phyloP scores from a whole-genome alignment of 2,113 vertebrate genomes.

The Xiphorhynchus elegans region DNA sequence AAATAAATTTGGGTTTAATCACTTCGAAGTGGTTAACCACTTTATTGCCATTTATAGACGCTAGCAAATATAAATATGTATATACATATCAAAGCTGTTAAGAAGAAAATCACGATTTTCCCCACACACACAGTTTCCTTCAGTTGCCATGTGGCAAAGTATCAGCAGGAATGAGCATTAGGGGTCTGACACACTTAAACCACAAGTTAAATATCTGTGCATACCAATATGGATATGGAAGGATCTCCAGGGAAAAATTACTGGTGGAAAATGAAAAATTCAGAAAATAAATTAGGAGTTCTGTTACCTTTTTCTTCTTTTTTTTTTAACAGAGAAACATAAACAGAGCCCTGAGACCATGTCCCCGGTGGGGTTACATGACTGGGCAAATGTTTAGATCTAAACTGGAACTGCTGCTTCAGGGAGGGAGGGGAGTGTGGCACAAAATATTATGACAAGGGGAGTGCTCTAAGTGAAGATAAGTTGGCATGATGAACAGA shows the following conservation, averaged over 20 bases:
- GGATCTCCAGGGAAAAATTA: neutral
- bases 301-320: neutral
- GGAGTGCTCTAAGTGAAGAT: conserved; percentile 71
- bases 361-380: conserved; percentile 27
- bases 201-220: neutral
- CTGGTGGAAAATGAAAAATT: neutral
- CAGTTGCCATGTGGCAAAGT: conserved; percentile 27
- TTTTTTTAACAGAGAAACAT: neutral
- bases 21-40: conserved; percentile 56
- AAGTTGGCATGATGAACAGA: conserved; percentile 73
- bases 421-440: conserved; percentile 64
- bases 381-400: conserved; percentile 51
- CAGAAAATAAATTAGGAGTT: neutral
- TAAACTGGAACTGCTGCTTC: conserved; percentile 57
- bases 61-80: conserved; percentile 21
- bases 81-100: conserved; percentile 30
- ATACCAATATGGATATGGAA: neutral
- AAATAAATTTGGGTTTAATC: conserved; percentile 44
- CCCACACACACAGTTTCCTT: neutral
- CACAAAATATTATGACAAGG: conserved; percentile 73
- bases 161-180: neutral
- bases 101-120: neutral
- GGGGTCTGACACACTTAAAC: neutral
- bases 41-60: conserved; percentile 36
- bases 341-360: conserved; percentile 6